These are phyloP conservation scores for Melikaiella ostensackeni DNA, from an alignment of 2,888 invertebrate species.

Conservation along the genomic window DNA sequence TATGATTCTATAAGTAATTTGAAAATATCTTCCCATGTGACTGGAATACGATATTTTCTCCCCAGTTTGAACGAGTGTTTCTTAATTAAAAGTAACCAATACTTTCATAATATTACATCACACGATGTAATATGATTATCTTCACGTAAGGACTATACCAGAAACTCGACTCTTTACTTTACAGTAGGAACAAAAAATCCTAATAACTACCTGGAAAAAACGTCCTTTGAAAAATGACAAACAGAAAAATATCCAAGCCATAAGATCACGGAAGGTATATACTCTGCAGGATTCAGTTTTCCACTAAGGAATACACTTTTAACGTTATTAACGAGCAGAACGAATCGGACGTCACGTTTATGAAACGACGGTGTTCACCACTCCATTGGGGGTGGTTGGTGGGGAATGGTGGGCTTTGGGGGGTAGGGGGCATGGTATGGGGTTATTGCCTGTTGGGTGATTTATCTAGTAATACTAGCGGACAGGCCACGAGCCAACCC, in stretches of 20 bases:
- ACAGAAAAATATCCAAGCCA: conserved; percentile 4
- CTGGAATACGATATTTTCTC: too few species aligned
- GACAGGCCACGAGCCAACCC: conserved; percentile 72
- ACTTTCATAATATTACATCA: too few species aligned
- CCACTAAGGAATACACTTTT: conserved; percentile 47
- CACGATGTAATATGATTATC: too few species aligned
- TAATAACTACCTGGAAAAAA: too few species aligned
- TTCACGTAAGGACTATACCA: background rate
- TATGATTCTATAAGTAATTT: too few species aligned
- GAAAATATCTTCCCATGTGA: too few species aligned
- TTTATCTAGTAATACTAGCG: conserved; percentile 77
- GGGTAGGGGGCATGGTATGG: conserved; percentile 61
- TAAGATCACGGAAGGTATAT: conserved; percentile 38
- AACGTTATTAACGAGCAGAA: conserved; percentile 59
- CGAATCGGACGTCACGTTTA: conserved; percentile 61
- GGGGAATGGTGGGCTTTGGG: conserved; percentile 43
- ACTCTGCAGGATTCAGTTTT: conserved; percentile 58
- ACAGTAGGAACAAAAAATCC: background rate
- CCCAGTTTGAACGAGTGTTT: too few species aligned
- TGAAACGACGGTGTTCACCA: conserved; percentile 53
- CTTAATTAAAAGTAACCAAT: too few species aligned
- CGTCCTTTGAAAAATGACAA: conserved; percentile 28
- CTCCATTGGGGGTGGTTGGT: conserved; percentile 42
- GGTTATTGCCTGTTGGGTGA: conserved; percentile 77
- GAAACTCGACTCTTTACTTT: background rate